phyloP scores from a whole-genome alignment of 2,888 invertebrate genomes.

The Schizotus pectinicornis region DNA sequence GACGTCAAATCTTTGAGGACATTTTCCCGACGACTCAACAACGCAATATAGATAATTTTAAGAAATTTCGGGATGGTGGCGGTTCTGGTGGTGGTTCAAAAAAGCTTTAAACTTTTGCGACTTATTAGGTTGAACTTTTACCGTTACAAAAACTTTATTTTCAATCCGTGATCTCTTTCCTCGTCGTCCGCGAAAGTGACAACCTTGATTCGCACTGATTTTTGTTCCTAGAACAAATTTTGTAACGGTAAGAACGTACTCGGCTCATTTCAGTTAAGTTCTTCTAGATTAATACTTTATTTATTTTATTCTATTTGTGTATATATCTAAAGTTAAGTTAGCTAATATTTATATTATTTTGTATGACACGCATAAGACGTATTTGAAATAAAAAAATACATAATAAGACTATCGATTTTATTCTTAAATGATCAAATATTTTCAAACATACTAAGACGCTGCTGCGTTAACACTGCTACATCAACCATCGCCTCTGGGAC shows the following conservation, averaged over 20 bases:
- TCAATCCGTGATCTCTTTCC: slow-evolving; percentile 28
- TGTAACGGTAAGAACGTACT: slow-evolving; percentile 39
- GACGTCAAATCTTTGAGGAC: slow-evolving; percentile 33
- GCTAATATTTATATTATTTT: slow-evolving; percentile 30
- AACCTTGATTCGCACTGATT: slow-evolving; percentile 23
- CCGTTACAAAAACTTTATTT: slow-evolving; percentile 43
- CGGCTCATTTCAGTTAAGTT: slow-evolving; percentile 8
- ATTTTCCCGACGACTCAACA: slow-evolving; percentile 34
- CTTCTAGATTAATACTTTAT: slow-evolving; percentile 30
- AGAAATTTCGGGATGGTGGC: slow-evolving; percentile 52
- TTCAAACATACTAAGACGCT: slow-evolving; percentile 62
- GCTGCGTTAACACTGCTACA: slow-evolving; percentile 79
- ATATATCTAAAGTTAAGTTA: slow-evolving; percentile 23
- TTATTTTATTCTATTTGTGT: slow-evolving; percentile 36
- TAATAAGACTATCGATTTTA: neutral
- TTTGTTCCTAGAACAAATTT: slow-evolving; percentile 34
- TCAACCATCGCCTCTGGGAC: slow-evolving; percentile 86
- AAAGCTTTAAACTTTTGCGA: slow-evolving; percentile 35
- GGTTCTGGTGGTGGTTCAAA: slow-evolving; percentile 49
- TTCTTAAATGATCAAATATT: slow-evolving; percentile 1
- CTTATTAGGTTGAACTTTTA: slow-evolving; percentile 38
- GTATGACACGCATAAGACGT: slow-evolving; percentile 19
- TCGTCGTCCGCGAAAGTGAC: slow-evolving; percentile 10
- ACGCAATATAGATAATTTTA: slow-evolving; percentile 36
- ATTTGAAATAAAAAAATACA: slow-evolving; percentile 13